Evolutionary conservation across 37 sponge, comb jelly and placozoan species (phyloP).

Genomic region (Crambe crambe): DNA sequence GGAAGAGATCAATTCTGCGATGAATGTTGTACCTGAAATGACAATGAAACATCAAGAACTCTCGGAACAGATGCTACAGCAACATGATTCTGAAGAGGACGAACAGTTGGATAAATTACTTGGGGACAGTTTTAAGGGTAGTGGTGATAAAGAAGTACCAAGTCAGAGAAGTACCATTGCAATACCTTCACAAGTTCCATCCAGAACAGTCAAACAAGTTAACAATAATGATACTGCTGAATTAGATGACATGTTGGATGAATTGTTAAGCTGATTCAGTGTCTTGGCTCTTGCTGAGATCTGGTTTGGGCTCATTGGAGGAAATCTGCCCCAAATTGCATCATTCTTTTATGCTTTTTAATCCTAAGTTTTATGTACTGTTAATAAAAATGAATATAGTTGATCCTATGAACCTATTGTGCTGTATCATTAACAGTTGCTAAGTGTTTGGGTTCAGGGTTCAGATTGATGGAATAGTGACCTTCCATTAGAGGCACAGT

Average conservation of each 20-base stretch:
- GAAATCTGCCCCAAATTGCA: too few relatives aligned
- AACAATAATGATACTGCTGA: conserved; percentile 16
- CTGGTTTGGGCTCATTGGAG: too few relatives aligned
- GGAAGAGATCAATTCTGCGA: neutral
- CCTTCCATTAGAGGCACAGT: neutral
- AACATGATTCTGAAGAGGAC: neutral
- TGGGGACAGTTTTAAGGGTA: neutral
- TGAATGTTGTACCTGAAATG: neutral
- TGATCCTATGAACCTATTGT: too few relatives aligned
- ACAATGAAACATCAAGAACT: neutral
- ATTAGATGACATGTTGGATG: conserved; percentile 62
- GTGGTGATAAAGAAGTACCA: neutral
- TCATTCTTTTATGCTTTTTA: too few relatives aligned
- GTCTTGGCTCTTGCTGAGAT: too few relatives aligned
- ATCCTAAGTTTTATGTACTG: too few relatives aligned
- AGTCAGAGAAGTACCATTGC: too few relatives aligned
- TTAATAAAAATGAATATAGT: too few relatives aligned
- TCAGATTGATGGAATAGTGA: neutral
- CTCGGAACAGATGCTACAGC: neutral
- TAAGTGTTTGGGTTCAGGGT: too few relatives aligned
- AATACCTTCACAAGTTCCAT: neutral
- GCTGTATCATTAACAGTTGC: too few relatives aligned
- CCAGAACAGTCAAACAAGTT: neutral
- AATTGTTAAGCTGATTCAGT: conserved; percentile 33
- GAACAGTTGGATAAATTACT: conserved; percentile 7